Percentiles rank a stretch among this genome's conserved stretches.
phyloP scores from a whole-genome alignment of 2,797 vertebrate genomes.

The Columba guinea region DNA sequence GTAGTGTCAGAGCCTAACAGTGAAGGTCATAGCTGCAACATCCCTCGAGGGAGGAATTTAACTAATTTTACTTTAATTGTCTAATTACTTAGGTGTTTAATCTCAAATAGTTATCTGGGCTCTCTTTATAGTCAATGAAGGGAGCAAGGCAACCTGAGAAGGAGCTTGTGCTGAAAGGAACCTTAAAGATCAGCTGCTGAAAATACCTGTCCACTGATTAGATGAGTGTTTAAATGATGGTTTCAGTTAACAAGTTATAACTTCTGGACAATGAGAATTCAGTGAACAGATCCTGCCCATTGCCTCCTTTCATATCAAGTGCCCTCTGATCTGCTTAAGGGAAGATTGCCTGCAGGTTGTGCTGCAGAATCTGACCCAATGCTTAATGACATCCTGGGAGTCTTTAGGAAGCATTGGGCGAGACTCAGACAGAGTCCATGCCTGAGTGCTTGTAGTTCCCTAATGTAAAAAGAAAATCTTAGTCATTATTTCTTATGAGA shows the following conservation, averaged over 20 bases:
- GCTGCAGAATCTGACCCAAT: neutral
- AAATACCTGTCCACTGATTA: neutral
- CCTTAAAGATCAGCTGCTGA: neutral
- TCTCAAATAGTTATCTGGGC: neutral
- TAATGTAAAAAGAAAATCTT: neutral
- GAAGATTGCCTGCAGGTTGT: neutral
- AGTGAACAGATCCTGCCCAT: neutral
- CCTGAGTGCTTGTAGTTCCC: constrained; percentile 8
- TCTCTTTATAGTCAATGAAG: neutral
- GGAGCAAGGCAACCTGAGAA: neutral
- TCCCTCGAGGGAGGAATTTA: neutral
- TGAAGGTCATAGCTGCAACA: neutral
- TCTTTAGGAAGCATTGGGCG: neutral
- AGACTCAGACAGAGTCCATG: neutral
- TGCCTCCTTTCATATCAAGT: neutral
- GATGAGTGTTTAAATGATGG: rapidly evolving
- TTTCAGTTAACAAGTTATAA: neutral
- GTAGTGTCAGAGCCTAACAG: neutral
- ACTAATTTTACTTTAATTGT: neutral
- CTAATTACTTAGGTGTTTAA: neutral
- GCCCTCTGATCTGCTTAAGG: neutral
- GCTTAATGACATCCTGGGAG: neutral
- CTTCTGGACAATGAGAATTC: neutral
- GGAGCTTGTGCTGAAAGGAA: neutral
- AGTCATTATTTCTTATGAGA: constrained; percentile 35